phyloP scores from a whole-genome alignment of 2,888 invertebrate genomes.

The Mythimna albipuncta region DNA sequence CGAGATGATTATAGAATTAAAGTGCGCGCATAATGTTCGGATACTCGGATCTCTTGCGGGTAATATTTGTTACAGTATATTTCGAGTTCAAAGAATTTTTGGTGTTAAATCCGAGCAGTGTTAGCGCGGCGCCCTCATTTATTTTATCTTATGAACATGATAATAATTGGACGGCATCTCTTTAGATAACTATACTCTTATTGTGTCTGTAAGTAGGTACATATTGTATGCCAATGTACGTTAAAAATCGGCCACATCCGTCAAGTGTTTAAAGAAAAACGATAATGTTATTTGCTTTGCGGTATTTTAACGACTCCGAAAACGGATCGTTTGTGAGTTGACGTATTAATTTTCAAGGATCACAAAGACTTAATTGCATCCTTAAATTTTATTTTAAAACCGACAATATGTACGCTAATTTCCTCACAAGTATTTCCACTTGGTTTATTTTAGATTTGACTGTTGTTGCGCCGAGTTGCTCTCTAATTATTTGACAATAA shows the following conservation, averaged over 20 bases:
- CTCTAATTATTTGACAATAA: conserved; percentile 83
- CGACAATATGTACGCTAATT: conserved; percentile 82
- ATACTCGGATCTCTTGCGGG: conserved; percentile 70
- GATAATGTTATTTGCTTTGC: conserved; percentile 78
- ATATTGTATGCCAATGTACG: conserved; percentile 70
- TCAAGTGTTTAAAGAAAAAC: conserved; percentile 69
- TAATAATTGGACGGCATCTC: conserved; percentile 68
- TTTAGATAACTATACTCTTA: conserved; percentile 50
- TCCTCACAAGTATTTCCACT: conserved; percentile 60
- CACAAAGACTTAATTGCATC: conserved; percentile 84
- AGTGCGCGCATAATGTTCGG: conserved; percentile 70
- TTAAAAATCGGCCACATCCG: conserved; percentile 68
- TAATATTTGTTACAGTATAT: conserved; percentile 73
- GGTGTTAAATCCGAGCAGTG: conserved; percentile 70
- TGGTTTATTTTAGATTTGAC: conserved; percentile 77
- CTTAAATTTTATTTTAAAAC: conserved; percentile 88
- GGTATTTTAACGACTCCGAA: conserved; percentile 83
- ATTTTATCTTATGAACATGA: conserved; percentile 70
- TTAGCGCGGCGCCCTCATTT: conserved; percentile 66
- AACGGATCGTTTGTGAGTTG: conserved; percentile 76
- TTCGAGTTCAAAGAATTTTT: conserved; percentile 76
- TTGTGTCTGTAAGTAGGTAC: conserved; percentile 44
- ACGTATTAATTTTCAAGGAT: conserved; percentile 85
- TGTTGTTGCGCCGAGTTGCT: conserved; percentile 73
- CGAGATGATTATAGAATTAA: conserved; percentile 76